Evolutionary conservation across 2,888 invertebrate species (phyloP).

Genomic region (Dugesia japonica): DNA sequence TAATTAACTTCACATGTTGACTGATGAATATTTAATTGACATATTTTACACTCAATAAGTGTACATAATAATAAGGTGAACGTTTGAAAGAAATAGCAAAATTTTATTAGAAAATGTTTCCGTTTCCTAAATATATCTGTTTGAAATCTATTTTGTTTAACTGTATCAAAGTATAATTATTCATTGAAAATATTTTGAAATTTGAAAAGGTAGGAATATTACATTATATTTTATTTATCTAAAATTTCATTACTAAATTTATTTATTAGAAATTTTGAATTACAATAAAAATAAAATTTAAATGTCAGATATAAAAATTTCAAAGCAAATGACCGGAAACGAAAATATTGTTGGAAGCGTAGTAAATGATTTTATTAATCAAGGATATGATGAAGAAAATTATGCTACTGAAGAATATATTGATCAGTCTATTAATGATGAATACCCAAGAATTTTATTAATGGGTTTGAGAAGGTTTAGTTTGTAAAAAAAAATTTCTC

Average conservation of each 20-base stretch:
- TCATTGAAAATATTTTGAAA: not conserved
- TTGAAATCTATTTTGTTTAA: not conserved
- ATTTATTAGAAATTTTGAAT: no score
- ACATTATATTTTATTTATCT: not conserved
- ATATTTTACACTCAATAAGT: no score
- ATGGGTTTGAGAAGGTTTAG: conserved; percentile 75
- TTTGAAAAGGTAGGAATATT: not conserved
- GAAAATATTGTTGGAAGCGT: not conserved
- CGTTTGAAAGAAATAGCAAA: no score
- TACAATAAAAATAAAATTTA: no score
- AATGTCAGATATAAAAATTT: not conserved
- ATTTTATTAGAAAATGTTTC: no score
- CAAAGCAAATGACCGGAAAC: not conserved
- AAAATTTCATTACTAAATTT: not conserved
- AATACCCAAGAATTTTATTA: conserved; percentile 75
- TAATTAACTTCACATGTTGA: conserved; percentile 11
- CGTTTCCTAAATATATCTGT: no score
- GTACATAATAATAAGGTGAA: no score
- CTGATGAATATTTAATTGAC: no score
- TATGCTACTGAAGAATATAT: not conserved
- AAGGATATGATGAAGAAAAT: not conserved
- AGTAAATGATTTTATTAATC: not conserved
- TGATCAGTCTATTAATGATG: conserved; percentile 51
- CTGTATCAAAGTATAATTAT: not conserved
- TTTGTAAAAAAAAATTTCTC: not conserved